These are phyloP conservation scores for Polypedilum vanderplanki DNA, from an alignment of 1,140 invertebrate species.

Conservation along the genomic window DNA sequence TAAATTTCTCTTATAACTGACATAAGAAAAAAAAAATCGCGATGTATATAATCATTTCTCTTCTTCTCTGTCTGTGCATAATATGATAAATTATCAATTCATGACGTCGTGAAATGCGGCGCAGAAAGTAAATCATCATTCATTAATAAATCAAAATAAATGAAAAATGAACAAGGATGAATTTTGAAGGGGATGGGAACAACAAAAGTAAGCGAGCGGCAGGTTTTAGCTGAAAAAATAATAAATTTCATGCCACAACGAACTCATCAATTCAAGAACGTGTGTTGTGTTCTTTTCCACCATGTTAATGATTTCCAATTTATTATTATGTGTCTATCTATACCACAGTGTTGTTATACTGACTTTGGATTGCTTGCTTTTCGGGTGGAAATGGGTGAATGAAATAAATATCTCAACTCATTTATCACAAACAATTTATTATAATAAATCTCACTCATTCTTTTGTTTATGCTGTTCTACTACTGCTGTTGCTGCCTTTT, in stretches of 20 bases:
- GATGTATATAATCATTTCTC: no score
- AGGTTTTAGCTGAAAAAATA: no score
- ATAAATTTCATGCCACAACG: not conserved
- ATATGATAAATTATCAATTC: slow-evolving; percentile 11
- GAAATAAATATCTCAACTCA: slow-evolving; percentile 28
- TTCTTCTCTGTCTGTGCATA: not conserved
- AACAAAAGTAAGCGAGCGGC: no score
- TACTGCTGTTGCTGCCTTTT: not conserved
- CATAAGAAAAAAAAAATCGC: no score
- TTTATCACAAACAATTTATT: slow-evolving; percentile 28
- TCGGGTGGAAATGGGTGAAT: not conserved
- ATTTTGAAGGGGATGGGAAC: not conserved
- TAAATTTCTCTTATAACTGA: no score
- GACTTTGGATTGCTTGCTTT: not conserved
- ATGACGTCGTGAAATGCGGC: not conserved
- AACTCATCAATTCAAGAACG: not conserved
- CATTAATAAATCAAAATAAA: not conserved
- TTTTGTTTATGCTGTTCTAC: slow-evolving; percentile 4
- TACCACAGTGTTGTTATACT: not conserved
- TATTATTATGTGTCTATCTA: slow-evolving; percentile 6
- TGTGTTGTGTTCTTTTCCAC: not conserved
- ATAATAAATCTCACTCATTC: slow-evolving; percentile 16
- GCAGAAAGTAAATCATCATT: slow-evolving; percentile 6
- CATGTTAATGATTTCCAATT: slow-evolving; percentile 22
- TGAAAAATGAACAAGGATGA: not conserved